Conservation (phyloP, 2,113 vertebrate genomes). For the Eubucco bourcierii region DNA sequence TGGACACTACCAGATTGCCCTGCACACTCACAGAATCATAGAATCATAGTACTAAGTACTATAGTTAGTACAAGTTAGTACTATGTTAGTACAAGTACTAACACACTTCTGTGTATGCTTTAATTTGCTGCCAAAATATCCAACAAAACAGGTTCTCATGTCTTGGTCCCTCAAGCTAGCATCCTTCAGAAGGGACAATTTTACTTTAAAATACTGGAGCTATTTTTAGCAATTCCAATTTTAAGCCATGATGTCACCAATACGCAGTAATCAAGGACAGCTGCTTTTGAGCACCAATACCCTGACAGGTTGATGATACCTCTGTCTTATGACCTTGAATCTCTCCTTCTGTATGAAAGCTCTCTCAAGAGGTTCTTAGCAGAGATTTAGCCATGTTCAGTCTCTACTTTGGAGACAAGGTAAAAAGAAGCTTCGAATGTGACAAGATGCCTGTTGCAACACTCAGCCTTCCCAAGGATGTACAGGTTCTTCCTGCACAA, state of each 20-base stretch:
- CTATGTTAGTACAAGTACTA: no score
- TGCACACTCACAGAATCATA: no score
- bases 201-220: background rate
- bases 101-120: background rate
- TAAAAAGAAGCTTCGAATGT: background rate
- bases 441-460: background rate
- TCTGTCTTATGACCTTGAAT: background rate
- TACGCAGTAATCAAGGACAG: slow-evolving; percentile 20
- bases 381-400: background rate
- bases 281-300: slow-evolving; percentile 2
- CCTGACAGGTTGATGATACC: background rate
- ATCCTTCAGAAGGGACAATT: background rate
- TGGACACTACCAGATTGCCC: background rate
- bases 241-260: slow-evolving; percentile 27
- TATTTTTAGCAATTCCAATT: slow-evolving; percentile 31
- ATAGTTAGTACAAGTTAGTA: no score
- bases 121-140: slow-evolving; percentile 5
- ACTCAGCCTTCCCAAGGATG: background rate
- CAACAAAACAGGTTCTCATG: background rate
- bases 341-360: background rate
- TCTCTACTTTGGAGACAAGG: background rate
- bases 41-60: no score
- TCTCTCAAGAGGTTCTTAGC: background rate
- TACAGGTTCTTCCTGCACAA: background rate
- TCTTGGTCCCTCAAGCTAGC: background rate